These are phyloP conservation scores for Irena cyanogastra DNA, from an alignment of 2,113 vertebrate genomes.

Conservation along the genomic window DNA sequence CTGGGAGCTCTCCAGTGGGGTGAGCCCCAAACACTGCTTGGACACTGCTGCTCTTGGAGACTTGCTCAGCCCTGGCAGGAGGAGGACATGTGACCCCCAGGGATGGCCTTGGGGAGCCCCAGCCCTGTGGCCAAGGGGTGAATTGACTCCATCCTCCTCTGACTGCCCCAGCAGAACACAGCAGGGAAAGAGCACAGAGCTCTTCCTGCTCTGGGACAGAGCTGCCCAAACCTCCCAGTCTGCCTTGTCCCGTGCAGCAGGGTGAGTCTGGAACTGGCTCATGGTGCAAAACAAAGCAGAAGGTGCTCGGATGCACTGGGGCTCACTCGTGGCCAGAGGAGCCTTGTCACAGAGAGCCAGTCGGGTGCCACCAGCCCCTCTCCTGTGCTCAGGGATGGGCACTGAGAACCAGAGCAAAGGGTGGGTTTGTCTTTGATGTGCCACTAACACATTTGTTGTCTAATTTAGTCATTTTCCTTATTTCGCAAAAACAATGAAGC, in stretches of 20 bases:
- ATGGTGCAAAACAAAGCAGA: not conserved
- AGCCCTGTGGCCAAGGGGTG: not conserved
- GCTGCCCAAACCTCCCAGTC: not conserved
- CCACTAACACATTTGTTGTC: not conserved
- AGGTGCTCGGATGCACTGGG: not conserved
- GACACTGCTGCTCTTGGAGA: not conserved
- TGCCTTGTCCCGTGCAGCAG: not conserved
- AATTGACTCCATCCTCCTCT: not conserved
- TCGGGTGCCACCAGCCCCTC: not conserved
- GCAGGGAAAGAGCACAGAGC: not conserved
- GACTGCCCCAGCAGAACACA: not conserved
- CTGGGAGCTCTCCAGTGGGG: not conserved
- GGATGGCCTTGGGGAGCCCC: not conserved
- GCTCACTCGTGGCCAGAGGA: not conserved
- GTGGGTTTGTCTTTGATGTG: not conserved
- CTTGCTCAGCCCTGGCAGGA: not conserved
- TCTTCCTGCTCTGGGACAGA: not conserved
- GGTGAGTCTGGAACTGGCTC: not conserved
- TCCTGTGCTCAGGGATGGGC: not conserved
- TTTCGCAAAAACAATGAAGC: not conserved
- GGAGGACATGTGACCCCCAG: not conserved
- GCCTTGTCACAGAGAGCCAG: not conserved
- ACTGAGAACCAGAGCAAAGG: not conserved
- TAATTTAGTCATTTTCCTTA: not conserved
- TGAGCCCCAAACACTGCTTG: not conserved